phyloP scores from a whole-genome alignment of 2,113 vertebrate genomes.

The Burhinus bistriatus region DNA sequence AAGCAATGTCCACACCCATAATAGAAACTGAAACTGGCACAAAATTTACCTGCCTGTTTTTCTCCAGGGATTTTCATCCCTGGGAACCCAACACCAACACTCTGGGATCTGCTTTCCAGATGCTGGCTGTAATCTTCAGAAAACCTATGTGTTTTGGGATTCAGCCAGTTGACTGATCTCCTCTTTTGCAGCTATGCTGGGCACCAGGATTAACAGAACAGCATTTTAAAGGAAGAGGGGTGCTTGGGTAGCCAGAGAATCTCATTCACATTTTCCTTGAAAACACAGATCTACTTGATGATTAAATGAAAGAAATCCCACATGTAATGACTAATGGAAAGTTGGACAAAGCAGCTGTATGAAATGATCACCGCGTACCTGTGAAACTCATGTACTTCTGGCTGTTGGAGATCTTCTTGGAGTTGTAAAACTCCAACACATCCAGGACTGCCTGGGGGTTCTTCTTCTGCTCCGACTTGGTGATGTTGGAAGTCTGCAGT shows the following conservation, averaged over 20 bases:
- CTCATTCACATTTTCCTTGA: background rate
- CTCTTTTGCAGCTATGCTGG: background rate
- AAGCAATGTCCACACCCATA: background rate
- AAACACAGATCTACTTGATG: background rate
- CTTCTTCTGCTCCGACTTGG: slow-evolving; percentile 96
- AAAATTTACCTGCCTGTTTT: background rate
- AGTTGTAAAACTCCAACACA: slow-evolving; percentile 94
- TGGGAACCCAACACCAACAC: background rate
- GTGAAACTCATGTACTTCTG: slow-evolving; percentile 99
- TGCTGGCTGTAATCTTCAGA: background rate
- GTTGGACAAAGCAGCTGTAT: rapidly evolving
- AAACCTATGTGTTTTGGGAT: background rate
- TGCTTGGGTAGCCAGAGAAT: background rate
- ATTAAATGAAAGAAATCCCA: background rate
- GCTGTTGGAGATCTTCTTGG: slow-evolving; percentile 92
- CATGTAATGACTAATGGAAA: background rate
- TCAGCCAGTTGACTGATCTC: background rate
- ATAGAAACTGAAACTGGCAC: background rate
- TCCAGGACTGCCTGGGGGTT: slow-evolving; percentile 96
- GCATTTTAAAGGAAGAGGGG: background rate
- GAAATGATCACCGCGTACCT: slow-evolving; percentile 52
- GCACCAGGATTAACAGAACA: background rate
- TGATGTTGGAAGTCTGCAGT: slow-evolving; percentile 96
- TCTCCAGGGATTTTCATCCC: background rate
- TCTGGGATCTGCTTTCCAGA: background rate